phyloP scores from a whole-genome alignment of 2,797 vertebrate species.

The Clarias fuscus region DNA sequence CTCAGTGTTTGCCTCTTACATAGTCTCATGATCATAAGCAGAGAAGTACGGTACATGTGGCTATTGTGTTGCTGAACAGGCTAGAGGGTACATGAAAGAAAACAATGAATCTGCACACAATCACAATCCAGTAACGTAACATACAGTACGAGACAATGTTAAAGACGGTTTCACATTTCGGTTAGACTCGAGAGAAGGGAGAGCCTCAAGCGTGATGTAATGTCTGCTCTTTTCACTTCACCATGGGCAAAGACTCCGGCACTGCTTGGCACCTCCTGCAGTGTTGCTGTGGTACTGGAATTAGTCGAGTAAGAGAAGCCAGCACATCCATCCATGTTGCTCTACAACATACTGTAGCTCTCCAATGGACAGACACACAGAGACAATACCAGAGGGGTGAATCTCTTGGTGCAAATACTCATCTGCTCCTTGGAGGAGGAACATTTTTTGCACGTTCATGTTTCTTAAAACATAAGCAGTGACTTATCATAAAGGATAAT shows the following conservation, averaged over 20 bases:
- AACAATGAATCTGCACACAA: not conserved
- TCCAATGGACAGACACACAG: slow-evolving; percentile 35
- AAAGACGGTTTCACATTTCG: slow-evolving; percentile 6
- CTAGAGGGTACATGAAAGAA: slow-evolving; percentile 12
- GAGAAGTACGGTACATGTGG: slow-evolving; percentile 46
- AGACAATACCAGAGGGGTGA: slow-evolving; percentile 53
- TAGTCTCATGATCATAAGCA: not conserved
- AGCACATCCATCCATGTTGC: slow-evolving; percentile 68
- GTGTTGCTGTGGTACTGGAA: slow-evolving; percentile 64
- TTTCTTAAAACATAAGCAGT: not conserved
- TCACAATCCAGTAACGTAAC: slow-evolving; percentile 38
- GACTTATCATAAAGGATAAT: not conserved
- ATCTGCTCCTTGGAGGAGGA: not conserved
- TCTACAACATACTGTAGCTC: slow-evolving; percentile 47
- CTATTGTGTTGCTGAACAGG: slow-evolving; percentile 38
- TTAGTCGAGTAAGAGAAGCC: slow-evolving; percentile 70
- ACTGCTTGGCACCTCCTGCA: slow-evolving; percentile 49
- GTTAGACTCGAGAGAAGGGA: not conserved
- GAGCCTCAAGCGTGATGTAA: slow-evolving; percentile 21
- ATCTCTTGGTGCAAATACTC: slow-evolving; percentile 68
- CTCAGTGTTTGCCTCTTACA: slow-evolving; percentile 3
- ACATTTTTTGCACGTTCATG: slow-evolving; percentile 42
- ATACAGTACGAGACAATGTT: not conserved
- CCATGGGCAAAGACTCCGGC: slow-evolving; percentile 1
- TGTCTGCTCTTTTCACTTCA: slow-evolving; percentile 23